Conservation (phyloP, 92 coral and sea anemone genomes). For the Desmophyllum pertusum region DNA sequence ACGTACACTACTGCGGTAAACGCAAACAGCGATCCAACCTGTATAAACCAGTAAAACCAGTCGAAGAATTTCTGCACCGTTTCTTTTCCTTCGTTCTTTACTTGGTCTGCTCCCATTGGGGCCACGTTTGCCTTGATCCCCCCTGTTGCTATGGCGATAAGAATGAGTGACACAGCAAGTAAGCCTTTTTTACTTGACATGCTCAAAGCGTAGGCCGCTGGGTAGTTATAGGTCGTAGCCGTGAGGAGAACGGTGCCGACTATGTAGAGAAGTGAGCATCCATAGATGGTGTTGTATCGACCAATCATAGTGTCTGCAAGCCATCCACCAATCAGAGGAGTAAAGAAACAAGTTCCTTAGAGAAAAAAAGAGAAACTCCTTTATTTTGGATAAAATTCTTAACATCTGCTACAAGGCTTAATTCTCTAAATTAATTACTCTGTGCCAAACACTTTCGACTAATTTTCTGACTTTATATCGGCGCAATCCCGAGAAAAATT, state of each 20-base stretch:
- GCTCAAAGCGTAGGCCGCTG: constrained; percentile 3
- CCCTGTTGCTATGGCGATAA: constrained; percentile 92
- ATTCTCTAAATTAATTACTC: too few relatives aligned
- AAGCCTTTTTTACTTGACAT: constrained; percentile 36
- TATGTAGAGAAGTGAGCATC: constrained; percentile 70
- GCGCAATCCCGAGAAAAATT: too few relatives aligned
- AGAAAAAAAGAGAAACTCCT: background rate
- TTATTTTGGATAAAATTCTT: background rate
- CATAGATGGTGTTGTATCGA: constrained; percentile 76
- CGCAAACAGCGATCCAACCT: constrained; percentile 84
- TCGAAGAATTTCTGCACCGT: constrained; percentile 87
- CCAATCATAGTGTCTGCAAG: constrained; percentile 81
- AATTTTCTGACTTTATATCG: too few relatives aligned
- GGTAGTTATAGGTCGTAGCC: background rate
- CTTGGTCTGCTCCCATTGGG: constrained; percentile 97
- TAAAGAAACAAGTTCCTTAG: constrained; percentile 85
- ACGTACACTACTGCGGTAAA: constrained; percentile 81
- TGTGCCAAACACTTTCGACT: too few relatives aligned
- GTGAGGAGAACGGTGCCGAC: constrained; percentile 71
- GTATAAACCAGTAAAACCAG: constrained; percentile 99
- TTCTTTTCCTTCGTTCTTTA: constrained; percentile 70
- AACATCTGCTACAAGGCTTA: background rate
- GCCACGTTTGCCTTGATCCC: constrained; percentile 96
- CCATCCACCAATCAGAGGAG: constrained; percentile 97
- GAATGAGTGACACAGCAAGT: constrained; percentile 63